A percentile compares a stretch with the other conserved stretches of the same genome.
phyloP scores from a whole-genome alignment of 1,140 invertebrate species.

The Phenacoccus solenopsis region DNA sequence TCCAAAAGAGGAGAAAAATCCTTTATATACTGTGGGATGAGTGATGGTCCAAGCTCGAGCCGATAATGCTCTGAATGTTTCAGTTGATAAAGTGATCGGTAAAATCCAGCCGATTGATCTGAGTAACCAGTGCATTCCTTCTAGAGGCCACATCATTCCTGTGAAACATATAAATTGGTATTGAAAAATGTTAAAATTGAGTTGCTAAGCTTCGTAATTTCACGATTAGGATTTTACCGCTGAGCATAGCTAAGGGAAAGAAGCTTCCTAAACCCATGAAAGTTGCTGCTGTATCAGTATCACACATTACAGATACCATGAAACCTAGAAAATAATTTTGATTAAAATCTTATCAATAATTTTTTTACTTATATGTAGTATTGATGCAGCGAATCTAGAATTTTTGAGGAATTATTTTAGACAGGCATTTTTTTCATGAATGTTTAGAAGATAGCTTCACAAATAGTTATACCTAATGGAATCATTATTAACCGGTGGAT shows the following conservation, averaged over 20 bases:
- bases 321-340: constrained; percentile 28
- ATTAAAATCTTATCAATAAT: background rate
- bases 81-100: constrained; percentile 45
- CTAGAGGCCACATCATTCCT: constrained; percentile 32
- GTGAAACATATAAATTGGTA: constrained; percentile 19
- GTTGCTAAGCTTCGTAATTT: no score
- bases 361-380: no score
- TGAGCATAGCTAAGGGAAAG: constrained; percentile 30
- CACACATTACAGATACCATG: constrained; percentile 28
- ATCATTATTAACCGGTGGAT: no score
- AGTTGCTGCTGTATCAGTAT: constrained; percentile 28
- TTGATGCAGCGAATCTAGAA: no score
- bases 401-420: no score
- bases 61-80: constrained; percentile 44
- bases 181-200: no score
- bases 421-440: no score
- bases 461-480: no score
- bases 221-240: constrained; percentile 25
- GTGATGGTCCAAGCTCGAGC: constrained; percentile 43
- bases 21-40: constrained; percentile 40
- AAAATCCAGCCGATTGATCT: constrained; percentile 40
- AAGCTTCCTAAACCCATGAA: constrained; percentile 32
- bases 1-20: constrained; percentile 39
- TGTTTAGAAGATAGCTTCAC: no score
- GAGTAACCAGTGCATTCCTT: constrained; percentile 41